A percentile compares a stretch with the other conserved stretches of the same genome.
These are phyloP conservation scores for Artibeus lituratus DNA, from an alignment of 2,797 vertebrate species.

Conservation along the genomic window DNA sequence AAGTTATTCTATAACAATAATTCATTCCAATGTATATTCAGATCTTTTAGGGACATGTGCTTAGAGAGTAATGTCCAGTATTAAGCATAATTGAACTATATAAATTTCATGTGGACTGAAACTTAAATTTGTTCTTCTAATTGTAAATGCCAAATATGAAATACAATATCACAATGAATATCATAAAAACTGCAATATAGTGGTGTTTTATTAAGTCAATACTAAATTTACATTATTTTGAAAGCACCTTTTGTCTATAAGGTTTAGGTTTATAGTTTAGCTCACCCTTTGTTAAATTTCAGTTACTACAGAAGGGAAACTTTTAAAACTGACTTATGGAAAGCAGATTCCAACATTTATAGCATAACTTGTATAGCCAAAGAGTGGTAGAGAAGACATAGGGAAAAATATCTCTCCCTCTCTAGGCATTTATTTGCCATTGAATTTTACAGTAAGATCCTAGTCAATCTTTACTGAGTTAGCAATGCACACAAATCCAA, in stretches of 20 bases:
- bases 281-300: constrained; percentile 57
- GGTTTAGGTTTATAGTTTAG: constrained; percentile 43
- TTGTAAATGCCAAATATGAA: constrained; percentile 66
- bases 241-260: constrained; percentile 55
- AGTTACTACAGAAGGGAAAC: background rate
- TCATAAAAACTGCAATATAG: constrained; percentile 51
- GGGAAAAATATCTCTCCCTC: background rate
- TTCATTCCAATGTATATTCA: background rate
- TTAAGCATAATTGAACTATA: constrained; percentile 61
- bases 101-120: constrained; percentile 54
- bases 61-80: constrained; percentile 47
- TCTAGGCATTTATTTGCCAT: background rate
- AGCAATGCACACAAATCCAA: background rate
- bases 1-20: background rate
- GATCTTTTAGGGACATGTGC: constrained; percentile 32
- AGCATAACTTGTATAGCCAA: constrained; percentile 5
- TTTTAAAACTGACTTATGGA: constrained; percentile 41
- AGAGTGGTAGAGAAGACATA: background rate
- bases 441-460: background rate
- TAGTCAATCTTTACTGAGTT: background rate
- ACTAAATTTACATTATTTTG: constrained; percentile 62
- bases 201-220: constrained; percentile 65
- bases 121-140: constrained; percentile 51
- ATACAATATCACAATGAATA: constrained; percentile 42
- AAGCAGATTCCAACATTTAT: constrained; percentile 38